Conservation (phyloP, 2,888 invertebrate genomes). For the Lissonota sp. region DNA sequence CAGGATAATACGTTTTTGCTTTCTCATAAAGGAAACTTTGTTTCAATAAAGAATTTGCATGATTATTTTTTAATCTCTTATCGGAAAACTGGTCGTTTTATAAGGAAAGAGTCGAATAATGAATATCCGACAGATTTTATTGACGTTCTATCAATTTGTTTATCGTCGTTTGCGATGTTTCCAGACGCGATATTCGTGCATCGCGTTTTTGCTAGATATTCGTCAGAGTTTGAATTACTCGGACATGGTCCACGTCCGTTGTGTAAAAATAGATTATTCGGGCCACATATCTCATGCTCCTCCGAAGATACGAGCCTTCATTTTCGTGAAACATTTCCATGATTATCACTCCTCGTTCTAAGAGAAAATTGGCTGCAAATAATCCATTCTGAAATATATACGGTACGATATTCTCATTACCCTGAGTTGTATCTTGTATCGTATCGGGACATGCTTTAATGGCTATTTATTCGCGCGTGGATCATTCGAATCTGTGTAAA, state of each 20-base stretch:
- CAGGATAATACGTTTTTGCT: no score
- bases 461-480: neutral
- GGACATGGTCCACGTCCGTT: conserved; percentile 64
- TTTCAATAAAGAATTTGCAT: no score
- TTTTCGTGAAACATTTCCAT: conserved; percentile 32
- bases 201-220: conserved; percentile 44
- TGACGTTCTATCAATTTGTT: conserved; percentile 7
- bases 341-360: conserved; percentile 25
- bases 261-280: conserved; percentile 74
- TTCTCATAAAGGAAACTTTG: no score
- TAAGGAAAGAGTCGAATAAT: no score
- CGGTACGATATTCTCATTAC: neutral
- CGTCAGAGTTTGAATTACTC: conserved; percentile 58
- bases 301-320: conserved; percentile 49
- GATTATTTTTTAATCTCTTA: no score
- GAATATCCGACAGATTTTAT: neutral
- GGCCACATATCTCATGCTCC: conserved; percentile 69
- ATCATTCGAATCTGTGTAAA: conserved; percentile 17
- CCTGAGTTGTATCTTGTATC: neutral
- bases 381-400: neutral
- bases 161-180: conserved; percentile 1
- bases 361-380: conserved; percentile 19
- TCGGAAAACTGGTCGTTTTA: no score
- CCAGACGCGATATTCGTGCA: conserved; percentile 12
- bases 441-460: conserved; percentile 1